phyloP scores from a whole-genome alignment of 2,888 invertebrate genomes.

The Phyllotreta striolata region DNA sequence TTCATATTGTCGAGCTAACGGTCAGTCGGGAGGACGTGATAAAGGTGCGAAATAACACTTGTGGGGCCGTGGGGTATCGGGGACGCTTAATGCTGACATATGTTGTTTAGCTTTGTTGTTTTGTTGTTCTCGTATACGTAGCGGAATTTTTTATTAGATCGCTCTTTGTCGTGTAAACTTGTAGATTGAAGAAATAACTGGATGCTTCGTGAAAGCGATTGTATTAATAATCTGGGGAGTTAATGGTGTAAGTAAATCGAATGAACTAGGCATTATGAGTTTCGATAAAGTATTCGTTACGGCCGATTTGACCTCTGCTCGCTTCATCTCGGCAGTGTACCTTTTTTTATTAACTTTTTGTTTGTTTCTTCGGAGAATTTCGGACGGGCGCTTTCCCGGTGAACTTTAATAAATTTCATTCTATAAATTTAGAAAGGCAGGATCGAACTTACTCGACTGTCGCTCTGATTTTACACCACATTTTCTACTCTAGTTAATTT shows the following conservation, averaged over 20 bases:
- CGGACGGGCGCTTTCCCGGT: not conserved
- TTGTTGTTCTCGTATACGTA: not conserved
- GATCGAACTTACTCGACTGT: not conserved
- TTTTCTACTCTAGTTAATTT: too few relatives aligned
- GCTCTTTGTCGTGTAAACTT: too few relatives aligned
- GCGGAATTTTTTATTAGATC: too few relatives aligned
- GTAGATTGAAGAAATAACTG: too few relatives aligned
- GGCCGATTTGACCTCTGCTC: conserved; percentile 14
- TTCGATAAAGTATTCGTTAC: conserved; percentile 18
- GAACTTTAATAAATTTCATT: conserved; percentile 14
- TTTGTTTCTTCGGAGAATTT: conserved; percentile 15
- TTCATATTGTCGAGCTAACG: conserved; percentile 44
- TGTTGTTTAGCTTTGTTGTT: conserved; percentile 35
- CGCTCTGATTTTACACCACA: not conserved
- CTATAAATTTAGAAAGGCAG: too few relatives aligned
- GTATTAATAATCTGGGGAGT: too few relatives aligned
- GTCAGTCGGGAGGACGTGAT: conserved; percentile 44
- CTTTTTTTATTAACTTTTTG: conserved; percentile 11
- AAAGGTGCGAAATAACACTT: conserved; percentile 42
- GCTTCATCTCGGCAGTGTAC: conserved; percentile 10
- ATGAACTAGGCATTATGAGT: conserved; percentile 17
- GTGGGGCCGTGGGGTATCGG: conserved; percentile 22
- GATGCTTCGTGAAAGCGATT: too few relatives aligned
- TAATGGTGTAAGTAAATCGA: too few relatives aligned
- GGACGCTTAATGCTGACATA: conserved; percentile 39